These are phyloP conservation scores for Gymnocephalus cernua DNA, from an alignment of 2,113 vertebrate genomes.

Conservation along the genomic window DNA sequence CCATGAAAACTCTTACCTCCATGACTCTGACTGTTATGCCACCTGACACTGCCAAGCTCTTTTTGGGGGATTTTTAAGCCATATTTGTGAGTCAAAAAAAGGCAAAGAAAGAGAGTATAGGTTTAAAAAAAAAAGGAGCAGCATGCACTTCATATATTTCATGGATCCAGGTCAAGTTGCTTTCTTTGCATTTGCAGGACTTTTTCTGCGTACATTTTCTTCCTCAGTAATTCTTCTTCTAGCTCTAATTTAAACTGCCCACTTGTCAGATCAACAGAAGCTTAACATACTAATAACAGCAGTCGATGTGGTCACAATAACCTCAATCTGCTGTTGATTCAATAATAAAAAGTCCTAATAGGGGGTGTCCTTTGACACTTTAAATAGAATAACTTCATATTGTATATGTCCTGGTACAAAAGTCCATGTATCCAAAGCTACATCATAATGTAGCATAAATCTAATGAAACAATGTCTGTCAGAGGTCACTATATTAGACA, in stretches of 20 bases:
- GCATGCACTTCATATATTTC: neutral
- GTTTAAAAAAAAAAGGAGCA: neutral
- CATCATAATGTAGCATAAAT: too few relatives aligned
- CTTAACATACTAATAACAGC: neutral
- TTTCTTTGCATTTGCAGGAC: neutral
- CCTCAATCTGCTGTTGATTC: neutral
- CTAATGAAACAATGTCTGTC: neutral
- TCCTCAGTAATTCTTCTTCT: neutral
- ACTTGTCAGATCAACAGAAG: neutral
- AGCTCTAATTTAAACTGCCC: neutral
- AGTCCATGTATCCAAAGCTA: neutral
- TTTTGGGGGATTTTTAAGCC: neutral
- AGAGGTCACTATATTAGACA: neutral
- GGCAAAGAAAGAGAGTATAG: neutral
- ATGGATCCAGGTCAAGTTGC: neutral
- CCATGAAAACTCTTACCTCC: constrained; percentile 10
- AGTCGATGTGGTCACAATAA: neutral
- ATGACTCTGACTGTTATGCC: neutral
- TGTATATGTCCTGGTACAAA: neutral
- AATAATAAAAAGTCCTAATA: neutral
- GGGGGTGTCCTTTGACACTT: neutral
- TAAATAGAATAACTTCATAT: neutral
- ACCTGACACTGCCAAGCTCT: neutral
- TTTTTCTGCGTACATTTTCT: neutral
- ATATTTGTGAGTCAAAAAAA: neutral